These are phyloP conservation scores for Emydoidea blandingii DNA, from an alignment of 2,797 vertebrate species.

Conservation along the genomic window DNA sequence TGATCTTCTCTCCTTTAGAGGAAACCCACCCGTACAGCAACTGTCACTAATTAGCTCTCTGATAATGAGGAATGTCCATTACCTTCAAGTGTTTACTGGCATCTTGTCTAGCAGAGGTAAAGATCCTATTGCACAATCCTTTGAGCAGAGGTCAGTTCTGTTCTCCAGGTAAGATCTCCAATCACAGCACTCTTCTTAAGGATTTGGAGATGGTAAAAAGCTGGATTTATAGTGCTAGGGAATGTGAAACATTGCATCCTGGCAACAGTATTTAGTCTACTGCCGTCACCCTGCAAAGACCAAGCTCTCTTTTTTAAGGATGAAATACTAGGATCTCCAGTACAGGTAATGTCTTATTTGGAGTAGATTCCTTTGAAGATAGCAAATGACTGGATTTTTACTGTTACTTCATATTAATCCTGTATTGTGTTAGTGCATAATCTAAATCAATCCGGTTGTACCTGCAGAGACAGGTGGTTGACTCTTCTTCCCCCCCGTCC, in stretches of 20 bases:
- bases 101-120: rapidly evolving
- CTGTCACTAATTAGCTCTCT: not conserved
- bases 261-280: rapidly evolving
- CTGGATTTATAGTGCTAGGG: rapidly evolving
- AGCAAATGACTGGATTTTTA: not conserved
- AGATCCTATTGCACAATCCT: rapidly evolving
- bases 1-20: not conserved
- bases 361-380: not conserved
- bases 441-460: not conserved
- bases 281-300: rapidly evolving
- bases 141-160: rapidly evolving
- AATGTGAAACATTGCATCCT: rapidly evolving
- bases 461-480: not conserved
- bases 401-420: not conserved
- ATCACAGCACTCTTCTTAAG: not conserved
- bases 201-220: not conserved
- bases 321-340: not conserved
- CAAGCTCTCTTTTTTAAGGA: rapidly evolving
- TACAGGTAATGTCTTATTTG: rapidly evolving
- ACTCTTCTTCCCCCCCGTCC: rapidly evolving
- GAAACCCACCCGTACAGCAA: not conserved
- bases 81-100: rapidly evolving
- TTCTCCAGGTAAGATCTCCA: not conserved
- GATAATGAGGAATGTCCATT: rapidly evolving
- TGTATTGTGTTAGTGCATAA: not conserved